Evolutionary conservation across 2,113 vertebrate species (phyloP), one percentile per base, ranked within the genome.

Genomic region (Madoqua kirkii): DNA sequence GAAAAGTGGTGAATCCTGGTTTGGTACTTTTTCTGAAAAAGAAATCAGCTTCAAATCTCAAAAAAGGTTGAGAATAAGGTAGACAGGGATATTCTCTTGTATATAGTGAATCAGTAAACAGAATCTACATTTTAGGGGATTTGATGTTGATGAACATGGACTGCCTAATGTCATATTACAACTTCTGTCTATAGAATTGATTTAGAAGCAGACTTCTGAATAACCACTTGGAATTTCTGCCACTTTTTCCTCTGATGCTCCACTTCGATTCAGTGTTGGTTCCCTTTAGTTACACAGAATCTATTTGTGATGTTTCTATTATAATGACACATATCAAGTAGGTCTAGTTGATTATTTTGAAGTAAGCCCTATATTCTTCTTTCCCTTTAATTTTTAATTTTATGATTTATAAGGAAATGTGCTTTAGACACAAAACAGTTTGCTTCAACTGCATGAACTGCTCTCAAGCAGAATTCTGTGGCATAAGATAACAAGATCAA

Each of bases 361-460:
- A 40, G 27, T 67, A 86, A 92, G 43, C 11, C 7, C 36, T 79
- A 12, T 31, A 33, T 1, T 93, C 8, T 52, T n/a, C 67, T 96
- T 85, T 91, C 50, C 79, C 5, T 97, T 89, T 91, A 78, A 23
- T 55, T 81, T 95, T 95, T 85, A 50, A 95, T 93, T 86, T 84
- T 82, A 76, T 93, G 50, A 93, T 85, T 96, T 21, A 36, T 76
- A 55, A 92, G 12, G 33, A 94, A 78, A 9, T 90, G 29, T 84
- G 48, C 52, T 84, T 54, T 19, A 36, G 54, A 9, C 29, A 79
- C 16, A 74, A 48, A 92, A 52, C 27, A 40, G 7, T 92, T 19
- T 84, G 86, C 78, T 60, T 52, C 3, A 1, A 3, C 57, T 64
- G 40, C 25, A n/a, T 36, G 16, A 82, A 55, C 31, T 59, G 10